These are phyloP conservation scores for Andrena flavipes DNA, from an alignment of 2,888 invertebrate genomes.

Conservation along the genomic window DNA sequence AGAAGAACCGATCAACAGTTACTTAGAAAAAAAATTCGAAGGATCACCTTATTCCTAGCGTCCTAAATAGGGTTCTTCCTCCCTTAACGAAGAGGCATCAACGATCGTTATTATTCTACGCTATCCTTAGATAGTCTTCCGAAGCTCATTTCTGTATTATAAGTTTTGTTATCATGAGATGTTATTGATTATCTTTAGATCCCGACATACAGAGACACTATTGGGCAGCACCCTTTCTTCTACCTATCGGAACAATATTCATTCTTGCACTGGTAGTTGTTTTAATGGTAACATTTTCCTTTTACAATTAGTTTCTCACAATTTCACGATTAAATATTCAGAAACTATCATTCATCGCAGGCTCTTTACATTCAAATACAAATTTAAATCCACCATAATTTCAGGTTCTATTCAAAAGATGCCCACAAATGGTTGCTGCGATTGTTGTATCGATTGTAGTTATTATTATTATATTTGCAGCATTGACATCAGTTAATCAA, in stretches of 20 bases:
- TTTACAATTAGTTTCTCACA: neutral
- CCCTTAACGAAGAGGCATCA: too few species aligned
- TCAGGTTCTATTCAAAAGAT: slow-evolving; percentile 85
- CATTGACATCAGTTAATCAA: slow-evolving; percentile 77
- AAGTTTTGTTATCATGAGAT: slow-evolving; percentile 9
- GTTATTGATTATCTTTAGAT: slow-evolving; percentile 65
- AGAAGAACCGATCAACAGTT: too few species aligned
- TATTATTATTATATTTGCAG: slow-evolving; percentile 84
- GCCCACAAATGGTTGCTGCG: slow-evolving; percentile 84
- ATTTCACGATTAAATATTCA: slow-evolving; percentile 2
- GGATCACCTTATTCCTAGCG: too few species aligned
- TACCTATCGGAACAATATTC: slow-evolving; percentile 78
- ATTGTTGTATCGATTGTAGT: slow-evolving; percentile 84
- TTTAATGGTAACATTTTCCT: slow-evolving; percentile 76
- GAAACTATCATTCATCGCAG: neutral
- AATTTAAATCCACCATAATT: slow-evolving; percentile 67
- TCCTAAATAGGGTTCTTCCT: too few species aligned
- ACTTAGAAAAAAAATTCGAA: too few species aligned
- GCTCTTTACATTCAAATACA: neutral
- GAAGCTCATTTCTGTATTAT: neutral
- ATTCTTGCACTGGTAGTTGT: slow-evolving; percentile 76
- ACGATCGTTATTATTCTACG: too few species aligned
- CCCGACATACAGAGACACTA: slow-evolving; percentile 75
- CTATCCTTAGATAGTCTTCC: neutral
- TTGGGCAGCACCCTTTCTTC: slow-evolving; percentile 76